Evolutionary conservation across 2,797 vertebrate genomes (phyloP).

Genomic region (Sylvia borin): DNA sequence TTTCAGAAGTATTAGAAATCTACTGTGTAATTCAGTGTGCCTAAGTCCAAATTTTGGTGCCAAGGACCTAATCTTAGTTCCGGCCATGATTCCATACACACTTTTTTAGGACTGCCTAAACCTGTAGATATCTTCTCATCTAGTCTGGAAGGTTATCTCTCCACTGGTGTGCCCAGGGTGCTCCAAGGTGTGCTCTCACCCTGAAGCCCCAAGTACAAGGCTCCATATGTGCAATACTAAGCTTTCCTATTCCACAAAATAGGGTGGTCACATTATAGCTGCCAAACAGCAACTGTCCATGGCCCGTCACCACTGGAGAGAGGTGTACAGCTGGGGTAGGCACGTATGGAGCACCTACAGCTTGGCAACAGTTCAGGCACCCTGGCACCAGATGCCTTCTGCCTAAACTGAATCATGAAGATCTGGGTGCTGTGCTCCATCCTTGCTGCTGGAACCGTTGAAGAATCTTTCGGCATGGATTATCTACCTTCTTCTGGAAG

Average conservation of each 20-base stretch:
- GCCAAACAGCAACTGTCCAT: not conserved
- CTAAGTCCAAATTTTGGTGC: not conserved
- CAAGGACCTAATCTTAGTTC: not conserved
- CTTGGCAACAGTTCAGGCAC: not conserved
- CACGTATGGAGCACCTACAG: fast-evolving
- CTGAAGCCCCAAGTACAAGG: not conserved
- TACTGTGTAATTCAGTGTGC: not conserved
- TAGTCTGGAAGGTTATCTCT: not conserved
- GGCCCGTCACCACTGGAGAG: not conserved
- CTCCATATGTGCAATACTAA: not conserved
- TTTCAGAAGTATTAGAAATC: not conserved
- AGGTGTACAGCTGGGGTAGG: not conserved
- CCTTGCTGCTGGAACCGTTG: not conserved
- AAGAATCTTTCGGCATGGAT: not conserved
- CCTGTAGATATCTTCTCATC: not conserved
- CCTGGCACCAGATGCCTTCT: not conserved
- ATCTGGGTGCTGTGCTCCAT: not conserved
- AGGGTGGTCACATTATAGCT: not conserved
- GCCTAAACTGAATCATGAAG: not conserved
- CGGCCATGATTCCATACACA: not conserved
- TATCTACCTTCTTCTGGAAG: not conserved
- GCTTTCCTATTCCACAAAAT: not conserved
- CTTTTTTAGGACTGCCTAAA: not conserved
- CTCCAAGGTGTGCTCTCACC: not conserved
- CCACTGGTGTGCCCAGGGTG: not conserved